phyloP scores from a whole-genome alignment of 2,888 invertebrate species.

The Apocheima hispidaria region DNA sequence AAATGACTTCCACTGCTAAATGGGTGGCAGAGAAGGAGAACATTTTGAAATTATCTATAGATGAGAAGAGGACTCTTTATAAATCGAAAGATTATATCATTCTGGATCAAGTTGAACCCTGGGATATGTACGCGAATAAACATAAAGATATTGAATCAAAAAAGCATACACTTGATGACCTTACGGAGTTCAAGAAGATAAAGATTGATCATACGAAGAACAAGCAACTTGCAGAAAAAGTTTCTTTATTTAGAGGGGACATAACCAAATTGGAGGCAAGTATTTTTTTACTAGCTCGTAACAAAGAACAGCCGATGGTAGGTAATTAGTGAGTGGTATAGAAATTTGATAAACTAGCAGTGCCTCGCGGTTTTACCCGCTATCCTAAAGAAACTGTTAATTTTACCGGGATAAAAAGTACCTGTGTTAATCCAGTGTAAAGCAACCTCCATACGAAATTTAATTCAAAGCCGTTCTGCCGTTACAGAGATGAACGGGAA shows the following conservation, averaged over 20 bases:
- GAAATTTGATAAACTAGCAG: too few species aligned
- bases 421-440: too few species aligned
- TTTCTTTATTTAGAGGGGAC: slow-evolving; percentile 91
- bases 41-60: slow-evolving; percentile 78
- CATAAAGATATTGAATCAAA: slow-evolving; percentile 65
- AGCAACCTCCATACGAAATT: too few species aligned
- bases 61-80: slow-evolving; percentile 84
- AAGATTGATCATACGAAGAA: slow-evolving; percentile 70
- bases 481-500: too few species aligned
- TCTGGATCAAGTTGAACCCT: slow-evolving; percentile 82
- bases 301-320: too few species aligned
- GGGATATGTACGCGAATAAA: slow-evolving; percentile 81
- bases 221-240: slow-evolving; percentile 82
- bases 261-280: slow-evolving; percentile 92
- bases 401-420: too few species aligned
- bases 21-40: slow-evolving; percentile 85
- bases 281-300: slow-evolving; percentile 35
- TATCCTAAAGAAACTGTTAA: too few species aligned
- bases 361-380: too few species aligned
- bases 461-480: too few species aligned
- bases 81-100: slow-evolving; percentile 70
- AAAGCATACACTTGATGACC: slow-evolving; percentile 71
- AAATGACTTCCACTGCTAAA: slow-evolving; percentile 70
- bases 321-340: too few species aligned
- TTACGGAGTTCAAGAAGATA: slow-evolving; percentile 47